phyloP scores from a whole-genome alignment of 2,797 vertebrate genomes.

The Cossypha polioptera region DNA sequence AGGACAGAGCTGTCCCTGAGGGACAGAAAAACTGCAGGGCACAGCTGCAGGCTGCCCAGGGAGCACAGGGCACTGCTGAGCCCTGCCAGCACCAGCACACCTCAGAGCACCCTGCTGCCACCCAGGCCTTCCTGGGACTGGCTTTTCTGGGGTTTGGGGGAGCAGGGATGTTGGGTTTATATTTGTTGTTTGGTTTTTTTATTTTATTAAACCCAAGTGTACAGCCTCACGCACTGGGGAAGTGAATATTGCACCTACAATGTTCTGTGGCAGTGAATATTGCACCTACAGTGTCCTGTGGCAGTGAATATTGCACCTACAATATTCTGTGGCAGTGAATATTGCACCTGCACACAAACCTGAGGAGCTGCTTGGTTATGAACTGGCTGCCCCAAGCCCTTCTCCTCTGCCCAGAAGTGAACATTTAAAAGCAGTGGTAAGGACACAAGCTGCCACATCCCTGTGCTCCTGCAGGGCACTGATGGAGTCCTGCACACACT shows the following conservation, averaged over 20 bases:
- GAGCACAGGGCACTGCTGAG: background rate
- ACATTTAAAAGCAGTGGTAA: rapidly evolving
- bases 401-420: background rate
- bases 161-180: background rate
- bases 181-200: background rate
- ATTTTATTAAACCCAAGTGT: background rate
- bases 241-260: no score
- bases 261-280: no score
- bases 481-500: background rate
- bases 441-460: background rate
- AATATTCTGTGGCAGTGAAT: no score
- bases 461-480: background rate
- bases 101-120: rapidly evolving
- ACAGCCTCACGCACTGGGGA: background rate
- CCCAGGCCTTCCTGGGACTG: rapidly evolving
- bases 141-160: rapidly evolving
- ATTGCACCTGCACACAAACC: background rate
- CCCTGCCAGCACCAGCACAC: background rate
- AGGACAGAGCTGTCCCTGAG: background rate
- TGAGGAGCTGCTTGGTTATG: background rate
- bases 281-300: no score
- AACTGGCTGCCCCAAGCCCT: background rate
- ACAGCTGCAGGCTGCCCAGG: background rate
- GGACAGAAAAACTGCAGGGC: rapidly evolving
- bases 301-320: no score